Percentiles rank a stretch among this genome's conserved stretches.
phyloP scores from a whole-genome alignment of 2,888 invertebrate species.

The Drosophila lutescens region DNA sequence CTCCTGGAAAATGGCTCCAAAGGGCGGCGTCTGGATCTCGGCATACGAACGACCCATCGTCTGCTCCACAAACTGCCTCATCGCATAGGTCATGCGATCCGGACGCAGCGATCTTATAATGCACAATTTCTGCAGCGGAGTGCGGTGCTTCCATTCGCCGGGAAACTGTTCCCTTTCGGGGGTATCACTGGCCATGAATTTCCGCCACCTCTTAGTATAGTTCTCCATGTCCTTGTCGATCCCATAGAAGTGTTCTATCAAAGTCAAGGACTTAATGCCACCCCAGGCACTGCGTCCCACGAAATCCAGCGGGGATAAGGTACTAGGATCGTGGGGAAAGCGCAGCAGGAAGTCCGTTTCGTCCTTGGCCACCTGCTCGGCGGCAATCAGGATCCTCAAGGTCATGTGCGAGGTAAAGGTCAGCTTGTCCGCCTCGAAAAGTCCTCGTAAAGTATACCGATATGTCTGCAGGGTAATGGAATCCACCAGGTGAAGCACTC shows the following conservation, averaged over 20 bases:
- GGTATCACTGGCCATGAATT: conserved; percentile 94
- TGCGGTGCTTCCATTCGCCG: conserved; percentile 98
- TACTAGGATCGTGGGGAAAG: conserved; percentile 90
- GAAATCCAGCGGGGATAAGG: conserved; percentile 92
- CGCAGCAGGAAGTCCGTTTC: conserved; percentile 96
- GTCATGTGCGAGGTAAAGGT: conserved; percentile 95
- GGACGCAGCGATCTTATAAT: conserved; percentile 96
- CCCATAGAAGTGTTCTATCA: conserved; percentile 93
- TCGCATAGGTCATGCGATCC: conserved; percentile 97
- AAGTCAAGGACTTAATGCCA: conserved; percentile 91
- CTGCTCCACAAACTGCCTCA: conserved; percentile 92
- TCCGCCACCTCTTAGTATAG: conserved; percentile 96
- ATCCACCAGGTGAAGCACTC: conserved; percentile 92
- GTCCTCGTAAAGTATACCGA: conserved; percentile 94
- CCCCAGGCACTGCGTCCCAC: conserved; percentile 92
- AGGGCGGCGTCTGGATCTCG: conserved; percentile 90
- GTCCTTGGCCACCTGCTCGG: conserved; percentile 87
- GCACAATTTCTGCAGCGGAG: conserved; percentile 93
- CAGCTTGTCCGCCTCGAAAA: conserved; percentile 96
- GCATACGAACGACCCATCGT: conserved; percentile 93
- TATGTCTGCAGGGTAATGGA: conserved; percentile 94
- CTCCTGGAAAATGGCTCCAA: conserved; percentile 94
- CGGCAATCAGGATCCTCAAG: conserved; percentile 86
- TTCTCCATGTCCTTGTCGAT: conserved; percentile 97
- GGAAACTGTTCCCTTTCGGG: conserved; percentile 97